A percentile compares a stretch with the other conserved stretches of the same genome.
Evolutionary conservation across 2,113 vertebrate species (phyloP).

Genomic region (Scalopus aquaticus): DNA sequence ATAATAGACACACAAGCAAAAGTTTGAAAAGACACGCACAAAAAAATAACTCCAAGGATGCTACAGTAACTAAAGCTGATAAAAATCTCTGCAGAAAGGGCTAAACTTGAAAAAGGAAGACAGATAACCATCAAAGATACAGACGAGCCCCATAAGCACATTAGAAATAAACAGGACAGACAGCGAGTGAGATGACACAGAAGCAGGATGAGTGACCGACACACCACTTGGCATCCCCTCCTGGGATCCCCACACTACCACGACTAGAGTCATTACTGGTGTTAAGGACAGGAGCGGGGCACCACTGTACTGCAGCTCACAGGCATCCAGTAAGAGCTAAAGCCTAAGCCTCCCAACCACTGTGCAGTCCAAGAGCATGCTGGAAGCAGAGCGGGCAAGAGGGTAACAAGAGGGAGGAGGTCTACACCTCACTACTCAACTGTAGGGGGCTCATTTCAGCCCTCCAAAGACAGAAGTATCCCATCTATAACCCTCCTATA

Average conservation of each 20-base stretch:
- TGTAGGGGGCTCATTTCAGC: neutral
- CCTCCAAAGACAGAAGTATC: neutral
- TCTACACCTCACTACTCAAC: neutral
- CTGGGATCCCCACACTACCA: accelerated
- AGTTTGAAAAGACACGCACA: neutral
- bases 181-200: neutral
- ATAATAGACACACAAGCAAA: neutral
- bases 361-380: neutral
- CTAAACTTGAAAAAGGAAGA: neutral
- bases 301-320: neutral
- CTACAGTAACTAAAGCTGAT: neutral
- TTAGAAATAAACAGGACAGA: neutral
- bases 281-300: accelerated
- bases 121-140: neutral
- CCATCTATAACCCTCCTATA: neutral
- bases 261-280: accelerated
- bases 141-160: neutral
- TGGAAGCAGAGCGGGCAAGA: neutral
- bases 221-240: no score
- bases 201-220: neutral
- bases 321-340: neutral
- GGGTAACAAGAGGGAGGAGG: neutral
- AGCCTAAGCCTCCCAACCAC: neutral
- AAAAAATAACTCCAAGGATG: neutral
- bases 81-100: neutral